Conservation (phyloP, 2,113 vertebrate genomes). For the Pavo muticus region DNA sequence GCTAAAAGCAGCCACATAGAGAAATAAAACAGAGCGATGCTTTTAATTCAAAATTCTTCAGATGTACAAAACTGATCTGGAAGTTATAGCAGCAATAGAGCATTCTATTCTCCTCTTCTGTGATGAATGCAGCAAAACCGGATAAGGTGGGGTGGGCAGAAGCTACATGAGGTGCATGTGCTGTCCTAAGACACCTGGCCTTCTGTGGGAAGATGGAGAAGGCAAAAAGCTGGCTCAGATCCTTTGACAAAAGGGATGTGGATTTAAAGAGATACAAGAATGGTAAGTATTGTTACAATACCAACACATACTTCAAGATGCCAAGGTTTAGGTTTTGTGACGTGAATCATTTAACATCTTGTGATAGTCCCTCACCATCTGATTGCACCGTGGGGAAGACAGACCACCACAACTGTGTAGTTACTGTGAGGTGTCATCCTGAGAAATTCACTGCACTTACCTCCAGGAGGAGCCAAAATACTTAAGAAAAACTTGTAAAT, state of each 20-base stretch:
- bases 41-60: neutral
- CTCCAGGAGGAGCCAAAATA: constrained; percentile 15
- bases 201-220: neutral
- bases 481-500: neutral
- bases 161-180: neutral
- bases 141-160: neutral
- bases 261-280: neutral
- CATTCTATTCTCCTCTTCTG: neutral
- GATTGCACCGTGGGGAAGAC: rapidly evolving
- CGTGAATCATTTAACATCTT: neutral
- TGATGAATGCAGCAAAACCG: neutral
- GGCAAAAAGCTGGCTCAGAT: neutral
- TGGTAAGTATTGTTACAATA: rapidly evolving
- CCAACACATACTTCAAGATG: neutral
- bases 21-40: neutral
- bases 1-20: rapidly evolving
- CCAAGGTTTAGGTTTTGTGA: neutral
- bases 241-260: neutral
- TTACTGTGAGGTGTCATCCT: neutral
- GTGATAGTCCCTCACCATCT: neutral
- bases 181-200: neutral
- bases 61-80: neutral
- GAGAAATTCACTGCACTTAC: neutral
- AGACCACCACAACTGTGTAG: rapidly evolving
- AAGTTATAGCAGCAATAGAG: neutral